Base-by-base conservation (phyloP, 2,888 invertebrate species). In the Stictocephala bisonia region DNA sequence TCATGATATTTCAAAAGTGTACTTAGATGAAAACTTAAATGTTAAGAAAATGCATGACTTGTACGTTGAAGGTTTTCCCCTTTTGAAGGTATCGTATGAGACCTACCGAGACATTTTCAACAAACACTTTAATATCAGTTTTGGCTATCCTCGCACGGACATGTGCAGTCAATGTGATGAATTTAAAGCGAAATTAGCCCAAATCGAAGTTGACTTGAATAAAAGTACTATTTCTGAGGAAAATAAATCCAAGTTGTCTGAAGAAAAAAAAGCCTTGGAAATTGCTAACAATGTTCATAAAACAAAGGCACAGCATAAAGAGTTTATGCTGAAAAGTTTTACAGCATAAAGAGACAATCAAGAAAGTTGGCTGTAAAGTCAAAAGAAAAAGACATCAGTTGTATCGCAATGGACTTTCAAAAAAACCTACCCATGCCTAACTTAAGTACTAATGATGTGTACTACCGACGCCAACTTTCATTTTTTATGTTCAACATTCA, bases 381-480 rank as follows among this genome's bases (percentile, higher is more conserved):
- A 31, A 75, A 72, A 67, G 31, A 31, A 44, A 67, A 41, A 50
- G 74, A 77, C 53, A 53, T 35, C 2, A 35, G 29, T 27, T 64
- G 66, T 58, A 72, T 75, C 18, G 27, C 72, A 35, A 75, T 75
- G 27, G 73, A 75, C 60, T 73, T 73, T 50, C 73, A 75, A 60
- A 73, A 74, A 51, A 75, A 74, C 44, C 40, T 75, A 24, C 51
- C 72, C 0, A 27, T 73, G n/a, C 74, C 75, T 26, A 75, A 77
- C 58, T 64, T 75, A 15, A 71, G 68, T 24, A 75, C 73, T 35
- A 77, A 75, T 40, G 70, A 74, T 26, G 58, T 73, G 3, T 75
- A 74, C 56, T 74, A 72, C 50, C 44, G 58, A 26, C 56, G 74
- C 11, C 72, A 75, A 50, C 41, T 75, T 13, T 69, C 68, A 20